Evolutionary conservation across 2,888 invertebrate genomes (phyloP).

Genomic region (Ennomos quercinarius): DNA sequence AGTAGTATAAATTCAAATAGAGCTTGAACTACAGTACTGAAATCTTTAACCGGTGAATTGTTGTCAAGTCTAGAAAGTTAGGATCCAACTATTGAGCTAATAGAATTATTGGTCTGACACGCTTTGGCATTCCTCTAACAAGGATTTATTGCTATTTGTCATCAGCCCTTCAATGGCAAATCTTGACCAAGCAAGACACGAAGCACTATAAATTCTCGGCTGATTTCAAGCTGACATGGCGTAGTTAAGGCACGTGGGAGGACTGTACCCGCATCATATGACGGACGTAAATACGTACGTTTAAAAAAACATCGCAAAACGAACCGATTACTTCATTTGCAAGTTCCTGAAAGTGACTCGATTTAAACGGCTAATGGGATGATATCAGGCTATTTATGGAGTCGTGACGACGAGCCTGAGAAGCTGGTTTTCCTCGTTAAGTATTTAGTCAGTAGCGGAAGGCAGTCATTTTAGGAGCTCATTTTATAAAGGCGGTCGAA

Average conservation of each 20-base stretch:
- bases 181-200: slow-evolving; percentile 2
- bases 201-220: slow-evolving; percentile 26
- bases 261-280: slow-evolving; percentile 2
- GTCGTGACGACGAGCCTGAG: slow-evolving; percentile 33
- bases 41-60: not conserved
- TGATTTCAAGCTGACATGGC: slow-evolving; percentile 30
- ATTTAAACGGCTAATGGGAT: slow-evolving; percentile 49
- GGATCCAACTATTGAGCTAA: slow-evolving; percentile 4
- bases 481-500: slow-evolving; percentile 28
- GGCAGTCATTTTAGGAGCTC: slow-evolving; percentile 25
- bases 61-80: slow-evolving; percentile 2
- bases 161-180: slow-evolving; percentile 29
- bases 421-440: slow-evolving; percentile 33
- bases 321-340: slow-evolving; percentile 57
- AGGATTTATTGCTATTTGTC: slow-evolving; percentile 31
- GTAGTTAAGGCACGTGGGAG: slow-evolving; percentile 29
- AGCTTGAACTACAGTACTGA: no score
- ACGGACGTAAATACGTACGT: slow-evolving; percentile 14
- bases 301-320: slow-evolving; percentile 47
- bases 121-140: slow-evolving; percentile 17
- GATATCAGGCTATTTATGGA: slow-evolving; percentile 54
- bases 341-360: slow-evolving; percentile 53
- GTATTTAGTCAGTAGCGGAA: slow-evolving; percentile 36
- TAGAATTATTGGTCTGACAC: slow-evolving; percentile 17
- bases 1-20: no score